A percentile compares a stretch with the other conserved stretches of the same genome.
phyloP scores from a whole-genome alignment of 2,797 vertebrate genomes.

The Pelobates cultripes region DNA sequence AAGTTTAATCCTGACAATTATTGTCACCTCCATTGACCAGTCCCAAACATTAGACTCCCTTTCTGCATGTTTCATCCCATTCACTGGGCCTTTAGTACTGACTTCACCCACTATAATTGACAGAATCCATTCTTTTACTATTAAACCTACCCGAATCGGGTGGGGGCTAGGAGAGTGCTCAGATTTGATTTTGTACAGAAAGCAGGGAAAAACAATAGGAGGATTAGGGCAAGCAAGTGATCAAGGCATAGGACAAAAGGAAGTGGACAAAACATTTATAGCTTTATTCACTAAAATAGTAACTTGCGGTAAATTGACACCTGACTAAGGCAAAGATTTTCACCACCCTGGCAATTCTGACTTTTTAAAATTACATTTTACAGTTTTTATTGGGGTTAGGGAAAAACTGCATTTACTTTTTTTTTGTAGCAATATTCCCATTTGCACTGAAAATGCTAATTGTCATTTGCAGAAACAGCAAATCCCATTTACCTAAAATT shows the following conservation, averaged over 20 bases:
- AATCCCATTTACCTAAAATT: no score
- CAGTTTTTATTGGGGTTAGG: no score
- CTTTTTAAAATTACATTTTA: no score
- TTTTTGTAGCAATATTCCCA: no score
- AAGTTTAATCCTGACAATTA: slow-evolving; percentile 57
- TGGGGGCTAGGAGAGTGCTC: slow-evolving; percentile 46
- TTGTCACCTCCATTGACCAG: slow-evolving; percentile 36
- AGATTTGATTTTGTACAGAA: slow-evolving; percentile 45
- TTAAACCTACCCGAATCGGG: slow-evolving; percentile 55
- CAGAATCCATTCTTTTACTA: slow-evolving; percentile 63
- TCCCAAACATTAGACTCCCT: slow-evolving; percentile 17
- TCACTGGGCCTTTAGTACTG: slow-evolving; percentile 54
- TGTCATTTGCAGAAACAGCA: no score
- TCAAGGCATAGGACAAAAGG: slow-evolving; percentile 27
- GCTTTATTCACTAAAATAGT: no score
- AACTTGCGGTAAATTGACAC: no score
- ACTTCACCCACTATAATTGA: slow-evolving; percentile 64
- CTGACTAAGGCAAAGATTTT: no score
- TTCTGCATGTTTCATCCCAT: slow-evolving; percentile 56
- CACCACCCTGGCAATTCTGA: no score
- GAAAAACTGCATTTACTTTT: no score
- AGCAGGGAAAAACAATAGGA: slow-evolving; percentile 48
- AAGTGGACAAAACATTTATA: no score
- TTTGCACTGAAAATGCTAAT: no score
- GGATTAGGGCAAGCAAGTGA: slow-evolving; percentile 39